Evolutionary conservation across 2,888 invertebrate genomes (phyloP), one percentile per base, ranked within the genome.

Genomic region (Venustoraphidia nigricollis): DNA sequence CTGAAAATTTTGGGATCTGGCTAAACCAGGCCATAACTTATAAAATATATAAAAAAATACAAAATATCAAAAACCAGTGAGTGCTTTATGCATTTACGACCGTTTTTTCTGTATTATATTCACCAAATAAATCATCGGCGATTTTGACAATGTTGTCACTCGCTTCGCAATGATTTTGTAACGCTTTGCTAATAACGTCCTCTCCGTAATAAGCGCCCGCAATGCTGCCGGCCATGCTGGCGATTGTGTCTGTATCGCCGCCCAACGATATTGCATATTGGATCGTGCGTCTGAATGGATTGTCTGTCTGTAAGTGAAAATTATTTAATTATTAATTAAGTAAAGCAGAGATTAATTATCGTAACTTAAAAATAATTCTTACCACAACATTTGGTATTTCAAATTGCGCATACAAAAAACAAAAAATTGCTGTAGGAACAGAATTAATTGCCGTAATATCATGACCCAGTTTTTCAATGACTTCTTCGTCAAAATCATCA

Each of bases 241-340:
- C 83, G 55, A 86, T 83, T 1, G 85, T 86, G 57, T 86, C 85
- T 0, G 84, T 81, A 62, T 86, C 85, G 4, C 85, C 85, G 27
- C 85, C 85, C 10, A 86, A 63, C 11, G 76, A 73, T 52, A 85
- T 78, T 9, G 84, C 79, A 62, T 77, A 81, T 56, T 81, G 77
- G 37, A 86, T 65, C 4, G 80, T 74, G 53, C 81, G 68, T 58
- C 80, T 71, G 57, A 81, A 73, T 27, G 70, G 65, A 62, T 76
- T 77, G 10, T 73, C 68, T 41, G 73, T 71, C 67, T 72, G 53
- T 41, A 67, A 60, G 48, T 45, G 46, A 13, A 36, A 42, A 35
- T 8, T 27, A 45, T 44, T 17, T 47, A 48, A 36, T 38, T n/a
- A n/a, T n/a, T n/a, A n/a, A n/a, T n/a, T n/a, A n/a, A n/a, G n/a